Evolutionary conservation across 2,888 invertebrate species (phyloP), one percentile per base, ranked within the genome.

Genomic region (Aplocera efformata): DNA sequence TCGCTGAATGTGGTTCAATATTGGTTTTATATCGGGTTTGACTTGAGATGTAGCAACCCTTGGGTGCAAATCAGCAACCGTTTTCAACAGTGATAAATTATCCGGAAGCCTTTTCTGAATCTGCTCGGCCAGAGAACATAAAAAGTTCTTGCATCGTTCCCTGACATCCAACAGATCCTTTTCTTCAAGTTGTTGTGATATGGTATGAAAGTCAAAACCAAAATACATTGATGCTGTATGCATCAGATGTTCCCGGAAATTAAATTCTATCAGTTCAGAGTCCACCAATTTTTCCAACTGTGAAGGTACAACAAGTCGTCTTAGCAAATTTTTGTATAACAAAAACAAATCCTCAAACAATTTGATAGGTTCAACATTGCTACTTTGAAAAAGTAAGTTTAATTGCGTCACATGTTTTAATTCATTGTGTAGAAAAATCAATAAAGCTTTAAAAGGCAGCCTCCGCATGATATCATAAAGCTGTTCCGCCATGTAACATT

Each of bases 191-290:
- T 8, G 37, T 37, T n/a, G 34, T 22, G 30, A 9, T 34, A 34
- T 32, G 32, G 36, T 11, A 5, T 45, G 28, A 41, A 64, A 63
- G 9, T 58, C 56, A 44, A 50, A 59, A 1, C 63, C 58, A 17
- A 64, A 60, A 45, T 63, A 56, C 6, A 65, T 52, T 45, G 57
- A 58, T 7, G 50, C 24, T 25, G 46, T 34, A 36, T 56, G 48
- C 59, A 63, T 63, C 6, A 58, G 45, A 55, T 51, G 46, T 1
- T 45, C 26, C 43, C 46, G 13, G 32, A 67, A 67, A 46, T 60
- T 43, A 22, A 60, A 67, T 20, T 37, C 42, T 1, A 48, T 37
- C 9, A 61, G 35, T 37, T 57, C 53, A 26, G 43, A 42, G 9
- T 50, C 50, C 22, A 30, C 40, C 11, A 58, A 33, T 53, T 54